These are phyloP conservation scores for Porites lobata DNA, from an alignment of 92 coral and sea anemone species.

Conservation along the genomic window DNA sequence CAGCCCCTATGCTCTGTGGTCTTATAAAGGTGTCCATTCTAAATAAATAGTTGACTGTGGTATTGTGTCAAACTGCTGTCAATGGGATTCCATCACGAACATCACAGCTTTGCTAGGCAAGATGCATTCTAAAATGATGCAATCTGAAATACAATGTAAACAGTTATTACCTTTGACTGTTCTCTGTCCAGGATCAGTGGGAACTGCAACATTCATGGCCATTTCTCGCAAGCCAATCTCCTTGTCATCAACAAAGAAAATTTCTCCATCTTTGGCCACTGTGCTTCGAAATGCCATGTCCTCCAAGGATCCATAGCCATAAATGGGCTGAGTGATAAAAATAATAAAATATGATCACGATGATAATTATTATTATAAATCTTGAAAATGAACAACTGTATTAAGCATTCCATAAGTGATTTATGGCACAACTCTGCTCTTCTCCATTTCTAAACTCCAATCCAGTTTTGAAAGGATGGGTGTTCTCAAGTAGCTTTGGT, in stretches of 20 bases:
- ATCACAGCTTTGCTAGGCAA: too few relatives aligned
- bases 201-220: conserved; percentile 88
- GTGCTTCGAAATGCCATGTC: conserved; percentile 88
- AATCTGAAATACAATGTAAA: not conserved
- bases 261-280: conserved; percentile 84
- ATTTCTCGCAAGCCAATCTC: conserved; percentile 94
- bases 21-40: too few relatives aligned
- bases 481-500: not conserved
- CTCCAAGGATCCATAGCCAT: conserved; percentile 95
- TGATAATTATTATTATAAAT: not conserved
- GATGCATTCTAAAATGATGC: not conserved
- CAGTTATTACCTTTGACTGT: conserved; percentile 76
- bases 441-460: too few relatives aligned
- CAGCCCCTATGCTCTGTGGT: too few relatives aligned
- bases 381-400: not conserved
- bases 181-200: conserved; percentile 88
- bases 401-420: not conserved
- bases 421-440: not conserved
- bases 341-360: not conserved
- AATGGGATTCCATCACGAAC: too few relatives aligned
- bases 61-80: too few relatives aligned
- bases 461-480: not conserved
- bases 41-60: too few relatives aligned
- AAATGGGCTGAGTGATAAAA: conserved; percentile 76
- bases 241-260: conserved; percentile 95